Conservation (phyloP, 2,888 invertebrate genomes). For the Oscheius sp. region DNA sequence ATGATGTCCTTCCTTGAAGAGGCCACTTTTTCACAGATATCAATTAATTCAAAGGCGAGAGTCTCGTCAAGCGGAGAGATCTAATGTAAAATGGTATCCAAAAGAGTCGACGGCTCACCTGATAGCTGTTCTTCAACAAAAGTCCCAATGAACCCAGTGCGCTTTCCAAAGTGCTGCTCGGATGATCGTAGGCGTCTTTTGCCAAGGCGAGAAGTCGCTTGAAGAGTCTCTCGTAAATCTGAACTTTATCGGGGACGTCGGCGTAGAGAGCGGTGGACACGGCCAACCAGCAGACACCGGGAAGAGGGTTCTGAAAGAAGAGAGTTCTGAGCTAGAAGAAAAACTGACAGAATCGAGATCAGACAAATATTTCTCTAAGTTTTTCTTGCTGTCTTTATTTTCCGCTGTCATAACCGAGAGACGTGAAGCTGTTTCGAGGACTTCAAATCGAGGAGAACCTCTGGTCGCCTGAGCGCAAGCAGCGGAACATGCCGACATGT, state of each 20-base stretch:
- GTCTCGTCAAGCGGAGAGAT: constrained; percentile 1
- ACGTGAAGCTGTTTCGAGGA: constrained; percentile 19
- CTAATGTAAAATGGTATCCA: not conserved
- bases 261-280: not conserved
- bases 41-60: constrained; percentile 29
- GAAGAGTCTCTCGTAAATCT: constrained; percentile 2
- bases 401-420: constrained; percentile 22
- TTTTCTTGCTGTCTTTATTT: not conserved
- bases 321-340: not conserved
- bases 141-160: constrained; percentile 41
- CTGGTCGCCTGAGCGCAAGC: constrained; percentile 28
- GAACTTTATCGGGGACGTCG: not conserved
- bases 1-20: constrained; percentile 55
- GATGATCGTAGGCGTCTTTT: constrained; percentile 41
- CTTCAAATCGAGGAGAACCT: constrained; percentile 21
- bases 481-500: constrained; percentile 4
- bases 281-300: constrained; percentile 27
- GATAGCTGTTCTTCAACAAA: constrained; percentile 26
- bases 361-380: constrained; percentile 19
- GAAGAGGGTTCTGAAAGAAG: constrained; percentile 15
- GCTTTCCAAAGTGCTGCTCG: constrained; percentile 43
- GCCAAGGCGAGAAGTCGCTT: constrained; percentile 30
- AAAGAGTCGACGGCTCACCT: not conserved
- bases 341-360: constrained; percentile 10
- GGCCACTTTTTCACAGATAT: constrained; percentile 50